Evolutionary conservation across 2,797 vertebrate species (phyloP).

Genomic region (Pitangus sulphuratus): DNA sequence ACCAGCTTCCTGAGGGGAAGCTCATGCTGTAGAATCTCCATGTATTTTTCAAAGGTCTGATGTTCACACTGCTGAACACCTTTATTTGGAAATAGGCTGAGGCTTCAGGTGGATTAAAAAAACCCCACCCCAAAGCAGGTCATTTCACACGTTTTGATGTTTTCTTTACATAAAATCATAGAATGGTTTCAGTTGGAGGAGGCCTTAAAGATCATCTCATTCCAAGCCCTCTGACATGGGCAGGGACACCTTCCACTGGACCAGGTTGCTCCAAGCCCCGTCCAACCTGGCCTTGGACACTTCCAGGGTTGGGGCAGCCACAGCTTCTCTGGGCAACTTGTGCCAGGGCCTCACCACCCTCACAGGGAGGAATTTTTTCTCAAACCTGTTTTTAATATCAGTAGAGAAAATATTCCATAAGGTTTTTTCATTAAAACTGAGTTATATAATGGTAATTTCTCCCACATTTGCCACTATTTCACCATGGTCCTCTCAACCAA

Average conservation of each 20-base stretch:
- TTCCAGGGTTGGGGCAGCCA: not conserved
- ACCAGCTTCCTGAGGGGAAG: not conserved
- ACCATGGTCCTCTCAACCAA: not conserved
- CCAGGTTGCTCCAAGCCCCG: rapidly evolving
- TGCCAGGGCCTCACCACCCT: not conserved
- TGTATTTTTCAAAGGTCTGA: not conserved
- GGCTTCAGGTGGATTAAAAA: not conserved
- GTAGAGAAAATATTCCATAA: not conserved
- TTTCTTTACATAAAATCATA: not conserved
- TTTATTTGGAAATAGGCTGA: not conserved
- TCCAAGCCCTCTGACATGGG: not conserved
- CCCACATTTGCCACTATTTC: not conserved
- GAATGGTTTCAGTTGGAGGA: not conserved
- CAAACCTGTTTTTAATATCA: not conserved
- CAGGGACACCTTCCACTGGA: rapidly evolving
- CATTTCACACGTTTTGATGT: not conserved
- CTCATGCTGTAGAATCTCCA: not conserved
- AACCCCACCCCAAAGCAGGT: rapidly evolving
- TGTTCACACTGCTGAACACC: not conserved
- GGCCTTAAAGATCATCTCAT: not conserved
- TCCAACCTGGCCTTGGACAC: not conserved
- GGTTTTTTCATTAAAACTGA: not conserved
- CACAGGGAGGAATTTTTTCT: not conserved
- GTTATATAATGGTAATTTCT: not conserved
- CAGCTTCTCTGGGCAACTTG: not conserved